Percentiles rank a stretch among this genome's conserved stretches.
Conservation (phyloP, 1,140 invertebrate species). For the Pseudomyrmex sp. region DNA sequence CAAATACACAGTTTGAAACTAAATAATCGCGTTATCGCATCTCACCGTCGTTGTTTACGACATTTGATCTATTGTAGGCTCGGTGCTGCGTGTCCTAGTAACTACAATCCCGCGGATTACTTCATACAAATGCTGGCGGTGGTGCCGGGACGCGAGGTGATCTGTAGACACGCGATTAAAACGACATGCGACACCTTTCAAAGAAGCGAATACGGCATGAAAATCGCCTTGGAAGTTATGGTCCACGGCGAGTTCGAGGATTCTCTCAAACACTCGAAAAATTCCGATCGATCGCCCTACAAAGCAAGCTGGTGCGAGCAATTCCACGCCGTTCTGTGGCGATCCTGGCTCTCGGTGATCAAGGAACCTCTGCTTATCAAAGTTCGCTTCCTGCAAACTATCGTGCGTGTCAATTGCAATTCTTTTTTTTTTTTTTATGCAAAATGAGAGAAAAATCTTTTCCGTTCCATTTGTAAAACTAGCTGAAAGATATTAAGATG, state of each 20-base stretch:
- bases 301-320: constrained; percentile 95
- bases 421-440: background rate
- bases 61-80: constrained; percentile 84
- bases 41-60: background rate
- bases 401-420: constrained; percentile 87
- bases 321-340: constrained; percentile 95
- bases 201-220: constrained; percentile 87
- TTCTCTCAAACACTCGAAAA: constrained; percentile 56
- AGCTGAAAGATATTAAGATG: background rate
- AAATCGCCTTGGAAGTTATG: constrained; percentile 86
- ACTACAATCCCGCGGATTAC: constrained; percentile 98
- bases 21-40: too few species aligned
- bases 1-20: too few species aligned
- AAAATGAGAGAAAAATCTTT: background rate
- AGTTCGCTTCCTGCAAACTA: constrained; percentile 94
- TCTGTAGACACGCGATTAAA: constrained; percentile 90
- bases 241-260: constrained; percentile 78
- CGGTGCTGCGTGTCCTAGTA: constrained; percentile 91
- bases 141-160: constrained; percentile 92
- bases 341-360: constrained; percentile 94
- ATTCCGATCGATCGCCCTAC: constrained; percentile 87
- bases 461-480: background rate
- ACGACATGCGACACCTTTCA: constrained; percentile 92
- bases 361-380: constrained; percentile 96
- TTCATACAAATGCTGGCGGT: constrained; percentile 96